These are phyloP conservation scores for Dendroctonus ponderosae DNA, from an alignment of 1,140 invertebrate species.

Conservation along the genomic window DNA sequence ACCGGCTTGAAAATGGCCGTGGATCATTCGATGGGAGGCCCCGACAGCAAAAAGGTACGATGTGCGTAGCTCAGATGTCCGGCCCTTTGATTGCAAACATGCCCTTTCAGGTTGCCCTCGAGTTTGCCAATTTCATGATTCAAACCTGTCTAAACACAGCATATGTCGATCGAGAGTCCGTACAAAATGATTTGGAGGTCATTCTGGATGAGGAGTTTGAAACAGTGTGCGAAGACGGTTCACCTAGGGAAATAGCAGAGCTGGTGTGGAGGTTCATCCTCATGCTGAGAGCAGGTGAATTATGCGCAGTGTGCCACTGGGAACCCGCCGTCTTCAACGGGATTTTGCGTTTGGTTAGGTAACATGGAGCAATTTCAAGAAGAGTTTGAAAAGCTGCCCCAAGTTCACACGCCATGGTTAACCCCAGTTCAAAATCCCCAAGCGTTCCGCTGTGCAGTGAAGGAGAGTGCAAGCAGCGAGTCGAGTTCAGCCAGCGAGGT, in stretches of 20 bases:
- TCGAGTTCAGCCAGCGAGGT: slow-evolving; percentile 40
- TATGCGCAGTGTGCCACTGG: slow-evolving; percentile 3
- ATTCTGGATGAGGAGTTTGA: slow-evolving; percentile 66
- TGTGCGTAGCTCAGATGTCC: not conserved
- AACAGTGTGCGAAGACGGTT: slow-evolving; percentile 64
- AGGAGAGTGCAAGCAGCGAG: slow-evolving; percentile 49
- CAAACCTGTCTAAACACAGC: slow-evolving; percentile 59
- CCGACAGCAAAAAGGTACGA: slow-evolving; percentile 60
- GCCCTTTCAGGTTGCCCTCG: slow-evolving; percentile 56
- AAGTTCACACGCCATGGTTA: slow-evolving; percentile 32
- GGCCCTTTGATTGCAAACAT: not conserved
- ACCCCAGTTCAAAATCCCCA: not conserved
- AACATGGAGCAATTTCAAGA: slow-evolving; percentile 45
- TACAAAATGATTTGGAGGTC: slow-evolving; percentile 61
- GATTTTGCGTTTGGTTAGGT: slow-evolving; percentile 4
- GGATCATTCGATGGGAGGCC: slow-evolving; percentile 65
- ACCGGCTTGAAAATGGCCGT: slow-evolving; percentile 62
- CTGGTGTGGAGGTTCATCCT: slow-evolving; percentile 52
- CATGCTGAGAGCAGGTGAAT: slow-evolving; percentile 46
- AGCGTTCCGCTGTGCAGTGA: not conserved
- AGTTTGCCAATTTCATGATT: slow-evolving; percentile 60
- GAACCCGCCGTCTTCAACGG: too few relatives aligned
- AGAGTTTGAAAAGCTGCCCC: slow-evolving; percentile 39
- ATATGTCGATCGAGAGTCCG: slow-evolving; percentile 56
- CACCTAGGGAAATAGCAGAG: slow-evolving; percentile 57